Percentiles rank a stretch among this genome's conserved stretches.
phyloP scores from a whole-genome alignment of 2,113 vertebrate species.

The Saguinus imperator region DNA sequence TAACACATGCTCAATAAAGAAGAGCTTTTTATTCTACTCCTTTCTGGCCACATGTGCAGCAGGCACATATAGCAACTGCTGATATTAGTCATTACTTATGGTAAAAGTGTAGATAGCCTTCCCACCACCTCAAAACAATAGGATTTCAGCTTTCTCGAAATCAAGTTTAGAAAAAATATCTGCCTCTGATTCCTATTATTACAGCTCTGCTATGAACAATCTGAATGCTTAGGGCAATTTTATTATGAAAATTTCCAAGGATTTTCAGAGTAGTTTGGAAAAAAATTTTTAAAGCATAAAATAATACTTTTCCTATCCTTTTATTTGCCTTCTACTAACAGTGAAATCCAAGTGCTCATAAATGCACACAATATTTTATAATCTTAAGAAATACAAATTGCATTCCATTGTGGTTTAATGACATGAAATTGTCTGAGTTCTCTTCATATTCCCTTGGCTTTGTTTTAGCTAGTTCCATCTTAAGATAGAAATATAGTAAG shows the following conservation, averaged over 20 bases:
- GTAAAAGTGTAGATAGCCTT: not conserved
- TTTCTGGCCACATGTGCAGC: not conserved
- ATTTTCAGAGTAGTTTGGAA: not conserved
- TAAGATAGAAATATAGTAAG: conserved; percentile 51
- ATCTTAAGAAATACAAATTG: conserved; percentile 48
- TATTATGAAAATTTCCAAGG: not conserved
- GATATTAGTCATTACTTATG: not conserved
- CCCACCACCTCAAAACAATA: not conserved
- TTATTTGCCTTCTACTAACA: not conserved
- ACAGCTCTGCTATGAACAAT: accelerated
- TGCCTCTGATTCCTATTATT: not conserved
- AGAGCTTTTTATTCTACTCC: not conserved
- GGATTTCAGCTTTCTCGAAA: not conserved
- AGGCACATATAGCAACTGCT: not conserved
- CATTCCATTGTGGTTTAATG: not conserved
- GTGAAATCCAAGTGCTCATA: not conserved
- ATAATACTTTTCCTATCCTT: not conserved
- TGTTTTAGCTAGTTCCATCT: conserved; percentile 6
- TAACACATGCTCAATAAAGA: not conserved
- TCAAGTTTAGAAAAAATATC: not conserved
- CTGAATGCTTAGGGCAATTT: not conserved
- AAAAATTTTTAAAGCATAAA: not conserved
- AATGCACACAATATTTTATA: not conserved
- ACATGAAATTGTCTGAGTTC: not conserved
- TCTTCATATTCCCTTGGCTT: not conserved